Conservation (phyloP, 2,113 vertebrate genomes). For the Trachemys scripta region DNA sequence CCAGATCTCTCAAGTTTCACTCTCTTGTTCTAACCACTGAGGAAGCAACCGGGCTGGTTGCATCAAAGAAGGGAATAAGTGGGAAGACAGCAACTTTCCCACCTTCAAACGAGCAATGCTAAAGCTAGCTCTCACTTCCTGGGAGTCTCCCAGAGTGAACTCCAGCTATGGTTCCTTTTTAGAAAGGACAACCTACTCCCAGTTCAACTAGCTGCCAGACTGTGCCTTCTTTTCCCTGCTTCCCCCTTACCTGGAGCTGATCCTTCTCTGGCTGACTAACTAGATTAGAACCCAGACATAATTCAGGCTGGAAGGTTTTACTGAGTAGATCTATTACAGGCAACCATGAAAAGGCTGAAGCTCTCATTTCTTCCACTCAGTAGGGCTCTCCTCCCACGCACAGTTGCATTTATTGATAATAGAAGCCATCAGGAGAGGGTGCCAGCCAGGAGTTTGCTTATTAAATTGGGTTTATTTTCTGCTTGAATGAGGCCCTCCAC, state of each 20-base stretch:
- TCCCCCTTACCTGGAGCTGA: background rate
- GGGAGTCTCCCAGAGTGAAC: background rate
- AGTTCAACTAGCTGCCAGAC: background rate
- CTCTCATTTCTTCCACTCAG: background rate
- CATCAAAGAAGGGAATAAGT: fast-evolving
- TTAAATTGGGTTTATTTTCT: slow-evolving; percentile 9
- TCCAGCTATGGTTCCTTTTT: fast-evolving
- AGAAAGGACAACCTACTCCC: fast-evolving
- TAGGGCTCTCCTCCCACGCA: background rate
- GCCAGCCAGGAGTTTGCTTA: background rate
- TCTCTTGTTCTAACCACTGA: fast-evolving
- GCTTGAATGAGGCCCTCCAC: slow-evolving; percentile 26
- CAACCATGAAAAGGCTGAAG: background rate
- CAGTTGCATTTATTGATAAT: background rate
- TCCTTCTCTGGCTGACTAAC: background rate
- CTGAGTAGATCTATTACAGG: background rate
- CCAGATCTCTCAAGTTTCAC: background rate
- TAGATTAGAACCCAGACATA: background rate
- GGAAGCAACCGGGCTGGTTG: background rate
- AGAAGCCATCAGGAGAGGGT: background rate
- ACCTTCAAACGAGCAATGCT: fast-evolving
- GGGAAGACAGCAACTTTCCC: background rate
- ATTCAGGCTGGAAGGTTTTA: background rate
- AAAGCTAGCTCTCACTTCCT: background rate
- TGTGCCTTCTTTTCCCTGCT: background rate